Base-by-base conservation (phyloP, 2,113 vertebrate genomes). In the Pachyramphus minor region DNA sequence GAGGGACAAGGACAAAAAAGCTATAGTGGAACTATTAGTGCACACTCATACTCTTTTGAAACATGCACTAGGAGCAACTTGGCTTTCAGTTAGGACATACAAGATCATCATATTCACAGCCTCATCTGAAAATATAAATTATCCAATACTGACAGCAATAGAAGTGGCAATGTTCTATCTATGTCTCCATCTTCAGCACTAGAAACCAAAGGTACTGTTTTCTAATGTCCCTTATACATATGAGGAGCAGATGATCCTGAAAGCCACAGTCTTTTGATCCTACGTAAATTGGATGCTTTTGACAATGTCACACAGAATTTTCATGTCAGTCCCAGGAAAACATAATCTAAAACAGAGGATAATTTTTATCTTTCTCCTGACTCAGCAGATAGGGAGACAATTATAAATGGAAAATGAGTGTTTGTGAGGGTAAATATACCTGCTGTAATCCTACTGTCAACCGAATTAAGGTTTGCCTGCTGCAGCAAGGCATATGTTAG, bases 221-320 rank as follows among this genome's bases (percentile, higher is more conserved):
- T 81, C 73, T 90, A n/a, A 89, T 21, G 44, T 88, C 52, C 55
- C 60, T 86, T 60, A 64, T 42, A 93, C 24, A 80, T 81, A 49
- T 84, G 58, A 95, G 69, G 28, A 95, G 62, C 66, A 84, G 52
- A 87, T 31, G 83, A 89, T 89, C 66, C 64, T 92, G 74, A 78
- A 96, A 95, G 73, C 31, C 20, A 11, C 11, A 52, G 66, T 69
- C 83, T 93, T 96, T 95, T 76, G 64, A 96, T 92, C 76, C 52
- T 69, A 45, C 33, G 81, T 89, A 93, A 96, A 96, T 39, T 81
- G 66, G 64, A 83, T 78, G 80, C 60, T 89, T 96, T 89, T 84
- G 69, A 94, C 80, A 96, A 89, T 47, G 69, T 87, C 79, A 96
- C 73, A n/a, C 85, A 81, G 50, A 79, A 92, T 90, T 89, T 91